A percentile compares a stretch with the other conserved stretches of the same genome.
phyloP scores from a whole-genome alignment of 2,797 vertebrate species.

The Apodemus agrarius region DNA sequence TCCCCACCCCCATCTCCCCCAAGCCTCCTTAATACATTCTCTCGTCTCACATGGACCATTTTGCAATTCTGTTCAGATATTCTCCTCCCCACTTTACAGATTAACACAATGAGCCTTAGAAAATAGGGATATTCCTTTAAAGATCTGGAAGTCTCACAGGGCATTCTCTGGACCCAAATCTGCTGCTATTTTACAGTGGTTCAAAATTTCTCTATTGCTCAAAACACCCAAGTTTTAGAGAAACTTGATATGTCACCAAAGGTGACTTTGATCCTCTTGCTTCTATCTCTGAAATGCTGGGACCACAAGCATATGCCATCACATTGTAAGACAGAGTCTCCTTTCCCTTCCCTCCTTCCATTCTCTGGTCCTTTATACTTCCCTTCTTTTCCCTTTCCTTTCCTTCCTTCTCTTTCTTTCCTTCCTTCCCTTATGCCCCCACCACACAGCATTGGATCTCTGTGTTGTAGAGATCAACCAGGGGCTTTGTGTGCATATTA shows the following conservation, averaged over 20 bases:
- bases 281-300: neutral
- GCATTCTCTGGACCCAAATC: neutral
- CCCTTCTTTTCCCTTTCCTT: neutral
- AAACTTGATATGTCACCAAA: neutral
- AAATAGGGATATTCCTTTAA: neutral
- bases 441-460: neutral
- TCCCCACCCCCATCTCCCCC: neutral
- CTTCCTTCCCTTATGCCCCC: neutral
- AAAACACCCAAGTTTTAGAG: slow-evolving; percentile 7
- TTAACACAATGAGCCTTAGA: neutral
- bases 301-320: neutral
- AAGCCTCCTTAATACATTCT: neutral
- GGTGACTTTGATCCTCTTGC: neutral
- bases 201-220: neutral
- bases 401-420: neutral
- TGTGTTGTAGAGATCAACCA: neutral
- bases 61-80: neutral
- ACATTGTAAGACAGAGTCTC: neutral
- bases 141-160: neutral
- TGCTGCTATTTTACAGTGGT: neutral
- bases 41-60: neutral
- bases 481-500: too few relatives aligned
- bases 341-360: neutral
- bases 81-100: neutral
- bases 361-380: too few relatives aligned